These are phyloP conservation scores for Urophycis tenuis DNA, from an alignment of 2,797 vertebrate genomes.

Conservation along the genomic window DNA sequence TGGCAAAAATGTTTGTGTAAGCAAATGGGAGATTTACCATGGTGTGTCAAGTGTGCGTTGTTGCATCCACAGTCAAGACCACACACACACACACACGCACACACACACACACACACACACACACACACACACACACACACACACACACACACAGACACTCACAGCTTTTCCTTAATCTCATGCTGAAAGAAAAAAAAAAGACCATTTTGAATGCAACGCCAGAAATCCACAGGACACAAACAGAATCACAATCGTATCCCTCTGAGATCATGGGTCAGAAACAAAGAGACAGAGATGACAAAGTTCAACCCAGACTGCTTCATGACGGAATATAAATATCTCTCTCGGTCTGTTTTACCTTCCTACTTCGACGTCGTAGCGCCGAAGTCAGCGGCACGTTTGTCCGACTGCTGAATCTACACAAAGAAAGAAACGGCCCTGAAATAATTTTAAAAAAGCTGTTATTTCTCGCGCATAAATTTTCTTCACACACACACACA, in stretches of 20 bases:
- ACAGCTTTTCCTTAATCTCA: not conserved
- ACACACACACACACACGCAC: slow-evolving; percentile 1
- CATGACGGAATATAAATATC: not conserved
- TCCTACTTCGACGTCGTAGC: not conserved
- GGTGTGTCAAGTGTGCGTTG: not conserved
- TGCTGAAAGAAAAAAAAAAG: not conserved
- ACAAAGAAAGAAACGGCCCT: not conserved
- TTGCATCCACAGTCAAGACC: not conserved
- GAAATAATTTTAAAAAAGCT: not conserved
- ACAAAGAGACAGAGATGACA: not conserved
- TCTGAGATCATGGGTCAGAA: not conserved
- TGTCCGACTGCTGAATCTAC: not conserved
- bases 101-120: not conserved
- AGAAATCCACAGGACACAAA: not conserved
- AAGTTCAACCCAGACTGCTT: not conserved
- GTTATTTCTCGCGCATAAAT: not conserved
- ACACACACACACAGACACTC: not conserved
- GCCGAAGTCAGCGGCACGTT: not conserved
- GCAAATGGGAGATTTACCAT: not conserved
- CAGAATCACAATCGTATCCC: not conserved
- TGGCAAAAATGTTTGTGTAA: slow-evolving; percentile 1
- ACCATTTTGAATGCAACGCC: not conserved
- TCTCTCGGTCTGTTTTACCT: not conserved
- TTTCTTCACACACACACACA: not conserved
- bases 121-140: not conserved